Base-by-base conservation (phyloP, 92 coral and sea anemone genomes). In the Parazoanthus atlanticus region DNA sequence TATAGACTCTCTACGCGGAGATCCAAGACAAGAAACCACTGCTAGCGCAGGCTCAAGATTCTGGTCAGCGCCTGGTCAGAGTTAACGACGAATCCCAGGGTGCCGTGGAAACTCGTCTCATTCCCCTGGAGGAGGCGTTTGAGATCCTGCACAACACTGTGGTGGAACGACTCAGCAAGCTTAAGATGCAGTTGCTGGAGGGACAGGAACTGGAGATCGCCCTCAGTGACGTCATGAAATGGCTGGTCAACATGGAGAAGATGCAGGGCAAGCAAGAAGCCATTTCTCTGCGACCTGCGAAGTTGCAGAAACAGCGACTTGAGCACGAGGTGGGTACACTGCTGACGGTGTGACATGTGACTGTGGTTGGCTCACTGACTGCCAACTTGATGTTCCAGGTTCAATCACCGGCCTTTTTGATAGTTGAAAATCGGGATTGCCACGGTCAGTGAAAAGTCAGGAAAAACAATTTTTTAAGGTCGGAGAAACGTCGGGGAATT, bases 151-250 rank as follows among this genome's bases (percentile, higher is more conserved):
- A 92, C 41, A 96, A 94, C 70, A 93, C 92, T 25, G 94, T 97
- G 66, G 94, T 94, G 76, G 97, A 97, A 65, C 91, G 98, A 28
- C 85, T 91, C 64, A 91, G 96, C 23, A 94, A 88, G 79, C 88
- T 95, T 74, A 94, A 94, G 82, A 81, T 95, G 88, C 88, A 82
- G 89, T 90, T 97, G 89, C 85, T 94, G 40, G 95, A 97, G 90
- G 91, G 94, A 23, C 98, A 97, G 93, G 93, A 92, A 31, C 91
- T 95, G 54, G 99, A 97, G 88, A 85, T 88, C 61, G 93, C 99
- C 6, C 93, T 97, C 74, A 91, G 90, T 41, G 93, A 94, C 88
- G 90, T 95, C 89, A 93, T 93, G 81, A 89, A 93, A n/a, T 97
- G 98, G 99, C 82, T 96, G 74, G 93, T 92, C 76, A 93, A 95